Evolutionary conservation across 92 coral and sea anemone genomes (phyloP), one percentile per base, ranked within the genome.

Genomic region (Epizoanthus rinbou): DNA sequence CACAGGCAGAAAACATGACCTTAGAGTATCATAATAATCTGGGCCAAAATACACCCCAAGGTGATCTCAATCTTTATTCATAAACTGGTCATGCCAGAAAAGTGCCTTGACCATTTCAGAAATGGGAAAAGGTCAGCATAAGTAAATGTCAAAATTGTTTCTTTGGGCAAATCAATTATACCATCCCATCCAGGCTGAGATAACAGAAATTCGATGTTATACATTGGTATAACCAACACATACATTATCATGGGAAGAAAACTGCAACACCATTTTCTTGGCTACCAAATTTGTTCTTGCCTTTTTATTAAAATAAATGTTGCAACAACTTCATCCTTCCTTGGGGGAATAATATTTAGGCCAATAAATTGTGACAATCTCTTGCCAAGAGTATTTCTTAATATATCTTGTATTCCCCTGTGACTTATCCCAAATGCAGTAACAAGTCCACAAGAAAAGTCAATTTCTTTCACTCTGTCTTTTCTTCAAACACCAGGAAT

Each of bases 281-380:
- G 39, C 23, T n/a, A 85, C 74, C 45, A 74, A 74, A 18, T 76
- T 0, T 28, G 78, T 85, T 41, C 73, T 76, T 22, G 76, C 56
- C 73, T 76, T 22, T n/a, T n/a, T n/a, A n/a, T n/a, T n/a, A n/a
- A n/a, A n/a, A n/a, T n/a, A 57, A 85, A 75, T 23, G 54, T 10
- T 57, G 75, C 23, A n/a, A 76, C 82, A 10, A 76, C 70, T 24
- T 21, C 28, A 52, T 31, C 73, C 54, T 85, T 85, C 31, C 31
- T 85, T 28, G 88, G 74, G 17, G 88, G 88, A 63, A 85, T 54
- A 43, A 85, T 58, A 31, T 85, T 85, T 19, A 85, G 14, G 2
- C 85, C 86, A 19, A 79, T 35, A 35, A 73, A 84, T 10, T 33
- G 24, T 57, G 85, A 24, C 17, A 82, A 22, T 15, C 70, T 6